Evolutionary conservation across 2,888 invertebrate genomes (phyloP).

Genomic region (Junonia oenone): DNA sequence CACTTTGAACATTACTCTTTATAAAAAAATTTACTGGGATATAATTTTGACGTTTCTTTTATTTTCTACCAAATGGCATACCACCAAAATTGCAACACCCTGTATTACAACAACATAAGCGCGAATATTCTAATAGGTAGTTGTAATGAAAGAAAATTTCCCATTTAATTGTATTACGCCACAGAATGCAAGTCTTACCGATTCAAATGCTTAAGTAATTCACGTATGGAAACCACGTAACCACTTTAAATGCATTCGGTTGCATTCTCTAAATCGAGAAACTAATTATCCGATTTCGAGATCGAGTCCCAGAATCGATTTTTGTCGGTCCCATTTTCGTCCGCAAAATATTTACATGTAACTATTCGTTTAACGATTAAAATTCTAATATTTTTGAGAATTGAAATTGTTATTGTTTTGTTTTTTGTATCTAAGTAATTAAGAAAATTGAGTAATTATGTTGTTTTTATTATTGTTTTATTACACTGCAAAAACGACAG

Average conservation of each 20-base stretch:
- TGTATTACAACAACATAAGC: too few relatives aligned
- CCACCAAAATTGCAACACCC: too few relatives aligned
- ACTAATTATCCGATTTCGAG: not conserved
- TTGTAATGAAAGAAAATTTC: not conserved
- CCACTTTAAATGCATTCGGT: not conserved
- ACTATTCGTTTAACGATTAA: not conserved
- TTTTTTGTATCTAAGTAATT: too few relatives aligned
- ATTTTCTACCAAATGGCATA: too few relatives aligned
- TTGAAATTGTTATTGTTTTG: not conserved
- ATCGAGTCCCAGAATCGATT: not conserved
- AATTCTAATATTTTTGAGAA: not conserved
- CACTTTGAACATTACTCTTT: too few relatives aligned
- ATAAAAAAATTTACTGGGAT: too few relatives aligned
- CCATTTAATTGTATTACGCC: not conserved
- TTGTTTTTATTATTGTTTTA: too few relatives aligned
- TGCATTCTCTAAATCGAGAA: slow-evolving; percentile 3
- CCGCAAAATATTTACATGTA: not conserved
- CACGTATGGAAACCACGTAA: not conserved
- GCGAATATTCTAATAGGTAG: too few relatives aligned
- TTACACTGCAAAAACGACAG: too few relatives aligned
- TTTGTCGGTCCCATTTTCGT: not conserved
- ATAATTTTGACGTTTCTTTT: too few relatives aligned
- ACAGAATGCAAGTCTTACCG: not conserved
- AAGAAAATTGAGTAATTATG: too few relatives aligned
- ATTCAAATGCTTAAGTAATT: not conserved